A percentile compares a stretch with the other conserved stretches of the same genome.
Conservation (phyloP, 2,888 invertebrate species). For the Perithous albicinctus region DNA sequence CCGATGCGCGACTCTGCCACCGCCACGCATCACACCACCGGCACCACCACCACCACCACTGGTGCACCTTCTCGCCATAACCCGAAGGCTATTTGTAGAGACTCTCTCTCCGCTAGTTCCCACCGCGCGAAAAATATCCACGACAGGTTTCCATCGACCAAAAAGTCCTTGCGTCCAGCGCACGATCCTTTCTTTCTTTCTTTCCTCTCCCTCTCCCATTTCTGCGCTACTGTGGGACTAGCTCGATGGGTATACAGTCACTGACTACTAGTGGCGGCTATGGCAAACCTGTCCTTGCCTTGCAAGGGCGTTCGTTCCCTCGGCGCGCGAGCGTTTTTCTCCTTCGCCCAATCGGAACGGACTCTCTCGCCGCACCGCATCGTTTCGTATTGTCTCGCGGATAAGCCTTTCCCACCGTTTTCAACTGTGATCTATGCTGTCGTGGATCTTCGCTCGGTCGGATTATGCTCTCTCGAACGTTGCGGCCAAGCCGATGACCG, state of each 20-base stretch:
- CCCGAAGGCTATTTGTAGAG: constrained; percentile 81
- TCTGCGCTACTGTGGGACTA: constrained; percentile 2
- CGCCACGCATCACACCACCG: constrained; percentile 52
- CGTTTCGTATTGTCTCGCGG: constrained; percentile 19
- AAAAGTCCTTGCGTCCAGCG: constrained; percentile 48
- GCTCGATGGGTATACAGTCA: not conserved
- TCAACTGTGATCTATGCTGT: constrained; percentile 5
- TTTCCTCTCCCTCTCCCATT: constrained; percentile 41
- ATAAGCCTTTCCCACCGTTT: not conserved
- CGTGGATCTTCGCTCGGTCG: not conserved
- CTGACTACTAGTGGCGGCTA: not conserved
- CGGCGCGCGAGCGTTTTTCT: constrained; percentile 9
- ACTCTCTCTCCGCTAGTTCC: constrained; percentile 78
- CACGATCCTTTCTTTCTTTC: constrained; percentile 26
- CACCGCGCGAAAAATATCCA: constrained; percentile 70
- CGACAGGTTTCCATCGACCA: constrained; percentile 64
- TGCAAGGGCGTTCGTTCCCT: constrained; percentile 68
- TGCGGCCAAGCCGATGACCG: not conserved
- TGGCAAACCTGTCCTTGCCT: constrained; percentile 66
- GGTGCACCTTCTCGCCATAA: constrained; percentile 62
- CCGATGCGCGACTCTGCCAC: constrained; percentile 50
- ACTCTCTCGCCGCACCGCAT: constrained; percentile 9
- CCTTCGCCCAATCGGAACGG: constrained; percentile 14
- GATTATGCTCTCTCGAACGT: not conserved
- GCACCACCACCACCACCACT: constrained; percentile 3